Conservation (phyloP, 2,797 vertebrate genomes). For the Microhierax caerulescens region DNA sequence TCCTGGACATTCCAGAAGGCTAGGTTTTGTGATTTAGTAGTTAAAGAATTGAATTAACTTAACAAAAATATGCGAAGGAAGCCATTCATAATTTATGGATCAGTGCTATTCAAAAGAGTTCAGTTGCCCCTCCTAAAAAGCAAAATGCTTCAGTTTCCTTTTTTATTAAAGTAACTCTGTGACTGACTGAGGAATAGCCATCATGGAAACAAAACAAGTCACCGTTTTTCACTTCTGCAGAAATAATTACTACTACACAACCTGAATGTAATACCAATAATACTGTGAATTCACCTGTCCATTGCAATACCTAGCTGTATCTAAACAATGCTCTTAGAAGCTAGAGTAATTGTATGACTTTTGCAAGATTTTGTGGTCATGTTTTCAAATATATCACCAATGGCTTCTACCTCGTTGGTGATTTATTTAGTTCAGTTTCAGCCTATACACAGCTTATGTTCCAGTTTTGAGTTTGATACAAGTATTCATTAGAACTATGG, state of each 20-base stretch:
- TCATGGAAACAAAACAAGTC: neutral
- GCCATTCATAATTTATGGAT: neutral
- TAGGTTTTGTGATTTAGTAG: neutral
- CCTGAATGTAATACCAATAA: neutral
- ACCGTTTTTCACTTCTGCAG: neutral
- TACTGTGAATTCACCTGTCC: neutral
- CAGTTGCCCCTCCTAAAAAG: neutral
- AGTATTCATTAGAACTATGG: neutral
- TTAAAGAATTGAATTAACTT: neutral
- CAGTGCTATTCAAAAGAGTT: neutral
- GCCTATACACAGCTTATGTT: neutral
- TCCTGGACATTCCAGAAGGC: neutral
- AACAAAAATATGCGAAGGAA: neutral
- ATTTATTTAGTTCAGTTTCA: constrained; percentile 33
- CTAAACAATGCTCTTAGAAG: neutral
- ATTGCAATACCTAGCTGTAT: neutral
- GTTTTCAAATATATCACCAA: neutral
- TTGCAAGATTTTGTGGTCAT: neutral
- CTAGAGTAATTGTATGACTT: neutral
- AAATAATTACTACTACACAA: neutral
- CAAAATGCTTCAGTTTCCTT: neutral
- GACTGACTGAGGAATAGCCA: neutral
- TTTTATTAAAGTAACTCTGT: neutral
- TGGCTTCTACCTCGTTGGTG: neutral
- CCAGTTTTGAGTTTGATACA: neutral